These are phyloP conservation scores for Proctacanthus coquilletti DNA, from an alignment of 1,140 invertebrate genomes.

Conservation along the genomic window DNA sequence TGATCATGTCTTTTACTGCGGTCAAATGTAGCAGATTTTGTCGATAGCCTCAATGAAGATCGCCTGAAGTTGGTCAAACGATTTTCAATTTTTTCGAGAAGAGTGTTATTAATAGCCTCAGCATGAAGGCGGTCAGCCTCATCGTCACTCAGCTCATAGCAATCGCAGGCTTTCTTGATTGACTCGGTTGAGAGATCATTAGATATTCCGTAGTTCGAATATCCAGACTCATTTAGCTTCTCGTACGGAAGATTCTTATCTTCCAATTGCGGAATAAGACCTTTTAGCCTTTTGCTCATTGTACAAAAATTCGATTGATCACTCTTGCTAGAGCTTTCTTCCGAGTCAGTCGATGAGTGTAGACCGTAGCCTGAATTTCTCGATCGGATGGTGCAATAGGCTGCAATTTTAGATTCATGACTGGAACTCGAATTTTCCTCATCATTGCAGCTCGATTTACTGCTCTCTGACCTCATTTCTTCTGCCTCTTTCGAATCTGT, in stretches of 20 bases:
- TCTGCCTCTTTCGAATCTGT: no score
- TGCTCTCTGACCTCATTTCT: no score
- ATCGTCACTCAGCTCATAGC: slow-evolving; percentile 13
- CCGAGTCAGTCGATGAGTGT: background rate
- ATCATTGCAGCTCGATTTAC: no score
- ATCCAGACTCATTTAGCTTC: background rate
- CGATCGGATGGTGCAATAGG: background rate
- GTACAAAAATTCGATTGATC: background rate
- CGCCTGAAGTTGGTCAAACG: background rate
- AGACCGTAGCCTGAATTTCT: background rate
- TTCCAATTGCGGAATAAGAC: background rate
- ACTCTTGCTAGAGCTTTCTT: background rate
- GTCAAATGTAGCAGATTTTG: background rate
- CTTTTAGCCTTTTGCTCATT: background rate
- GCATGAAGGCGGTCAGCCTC: slow-evolving; percentile 6
- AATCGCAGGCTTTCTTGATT: slow-evolving; percentile 19
- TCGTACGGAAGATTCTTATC: background rate
- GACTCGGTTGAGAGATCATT: slow-evolving; percentile 23
- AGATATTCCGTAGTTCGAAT: slow-evolving; percentile 15
- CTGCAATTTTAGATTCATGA: background rate
- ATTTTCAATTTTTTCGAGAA: background rate
- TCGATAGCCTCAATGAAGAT: background rate
- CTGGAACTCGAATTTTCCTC: background rate
- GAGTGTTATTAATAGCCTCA: slow-evolving; percentile 9
- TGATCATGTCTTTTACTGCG: background rate